Percentiles rank a stretch among this genome's conserved stretches.
Evolutionary conservation across 2,888 invertebrate genomes (phyloP).

Genomic region (Caenorhabditis sp.): DNA sequence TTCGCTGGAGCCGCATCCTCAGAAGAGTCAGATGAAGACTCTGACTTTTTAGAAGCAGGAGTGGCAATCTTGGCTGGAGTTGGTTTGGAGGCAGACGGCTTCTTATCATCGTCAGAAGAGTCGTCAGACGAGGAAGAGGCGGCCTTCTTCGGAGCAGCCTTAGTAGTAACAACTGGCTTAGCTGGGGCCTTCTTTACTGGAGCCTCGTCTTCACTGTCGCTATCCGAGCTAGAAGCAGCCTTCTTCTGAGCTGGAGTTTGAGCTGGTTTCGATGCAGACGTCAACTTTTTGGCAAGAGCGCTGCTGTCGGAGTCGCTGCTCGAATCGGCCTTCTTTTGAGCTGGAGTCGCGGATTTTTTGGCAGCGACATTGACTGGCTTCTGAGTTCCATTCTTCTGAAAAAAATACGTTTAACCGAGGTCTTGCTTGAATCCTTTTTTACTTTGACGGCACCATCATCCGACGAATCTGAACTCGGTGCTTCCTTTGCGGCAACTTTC

Average conservation of each 20-base stretch:
- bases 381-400: slow-evolving; percentile 33
- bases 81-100: slow-evolving; percentile 8
- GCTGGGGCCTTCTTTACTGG: slow-evolving; percentile 33
- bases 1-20: slow-evolving; percentile 51
- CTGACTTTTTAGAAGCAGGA: slow-evolving; percentile 36
- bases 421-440: no score
- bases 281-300: slow-evolving; percentile 21
- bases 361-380: slow-evolving; percentile 42
- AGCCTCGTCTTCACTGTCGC: slow-evolving; percentile 42
- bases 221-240: slow-evolving; percentile 36
- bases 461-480: slow-evolving; percentile 55
- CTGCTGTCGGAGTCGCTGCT: slow-evolving; percentile 36
- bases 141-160: slow-evolving; percentile 30
- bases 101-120: slow-evolving; percentile 48
- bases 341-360: slow-evolving; percentile 24
- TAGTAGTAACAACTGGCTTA: slow-evolving; percentile 41
- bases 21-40: not conserved
- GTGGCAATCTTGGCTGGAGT: slow-evolving; percentile 6
- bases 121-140: slow-evolving; percentile 40
- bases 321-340: slow-evolving; percentile 20
- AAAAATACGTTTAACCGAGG: no score
- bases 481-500: slow-evolving; percentile 53
- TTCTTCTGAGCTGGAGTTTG: slow-evolving; percentile 49
- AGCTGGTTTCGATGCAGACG: slow-evolving; percentile 30
- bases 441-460: slow-evolving; percentile 51